phyloP scores from a whole-genome alignment of 64 coral and sea anemone genomes.

The Exaiptasia diaphana region DNA sequence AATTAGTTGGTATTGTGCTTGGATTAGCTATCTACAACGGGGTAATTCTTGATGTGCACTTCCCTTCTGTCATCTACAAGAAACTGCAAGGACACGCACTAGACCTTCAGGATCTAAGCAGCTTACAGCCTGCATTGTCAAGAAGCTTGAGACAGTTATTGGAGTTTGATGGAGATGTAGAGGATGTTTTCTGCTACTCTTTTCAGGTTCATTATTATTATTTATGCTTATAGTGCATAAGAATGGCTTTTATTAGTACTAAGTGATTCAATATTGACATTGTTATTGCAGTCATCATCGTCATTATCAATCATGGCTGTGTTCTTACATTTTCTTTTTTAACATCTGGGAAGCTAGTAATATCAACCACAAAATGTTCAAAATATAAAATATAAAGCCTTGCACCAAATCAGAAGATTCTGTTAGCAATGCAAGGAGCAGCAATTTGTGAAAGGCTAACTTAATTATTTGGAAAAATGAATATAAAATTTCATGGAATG shows the following conservation, averaged over 20 bases:
- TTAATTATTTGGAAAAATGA: too few species aligned
- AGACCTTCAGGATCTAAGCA: conserved; percentile 58
- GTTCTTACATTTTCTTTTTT: too few species aligned
- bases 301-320: too few species aligned
- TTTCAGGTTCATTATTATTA: conserved; percentile 69
- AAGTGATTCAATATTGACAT: background rate
- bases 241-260: background rate
- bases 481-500: too few species aligned
- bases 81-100: conserved; percentile 68
- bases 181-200: conserved; percentile 82
- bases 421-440: background rate
- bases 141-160: conserved; percentile 72
- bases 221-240: too few species aligned
- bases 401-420: too few species aligned
- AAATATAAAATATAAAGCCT: too few species aligned
- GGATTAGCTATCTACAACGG: conserved; percentile 95
- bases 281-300: background rate
- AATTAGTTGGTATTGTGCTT: conserved; percentile 80
- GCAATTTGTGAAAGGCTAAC: too few species aligned
- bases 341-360: too few species aligned
- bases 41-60: conserved; percentile 88
- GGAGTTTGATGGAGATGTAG: conserved; percentile 81
- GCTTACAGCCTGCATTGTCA: conserved; percentile 73
- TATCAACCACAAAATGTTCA: too few species aligned
- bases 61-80: conserved; percentile 93